Conservation (phyloP, 2,797 vertebrate genomes). For the Muscicapa comitata region DNA sequence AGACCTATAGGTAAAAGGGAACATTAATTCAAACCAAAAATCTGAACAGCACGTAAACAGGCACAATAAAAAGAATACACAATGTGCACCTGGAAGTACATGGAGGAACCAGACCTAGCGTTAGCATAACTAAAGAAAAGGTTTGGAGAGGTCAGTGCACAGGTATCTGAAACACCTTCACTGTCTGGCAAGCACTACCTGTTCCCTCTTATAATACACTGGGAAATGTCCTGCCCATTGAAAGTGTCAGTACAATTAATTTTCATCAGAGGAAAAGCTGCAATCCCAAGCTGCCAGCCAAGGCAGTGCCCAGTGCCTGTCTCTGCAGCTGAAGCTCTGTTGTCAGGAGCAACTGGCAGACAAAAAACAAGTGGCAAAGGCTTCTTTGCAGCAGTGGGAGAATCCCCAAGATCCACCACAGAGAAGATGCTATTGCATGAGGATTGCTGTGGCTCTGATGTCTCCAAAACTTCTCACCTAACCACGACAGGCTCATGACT, state of each 20-base stretch:
- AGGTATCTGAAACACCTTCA: background rate
- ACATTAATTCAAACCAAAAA: background rate
- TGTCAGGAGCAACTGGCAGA: conserved; percentile 1
- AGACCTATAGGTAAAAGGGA: background rate
- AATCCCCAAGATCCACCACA: background rate
- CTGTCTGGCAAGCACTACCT: background rate
- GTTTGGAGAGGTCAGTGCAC: background rate
- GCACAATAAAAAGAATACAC: background rate
- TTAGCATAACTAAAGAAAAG: background rate
- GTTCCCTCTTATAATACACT: background rate
- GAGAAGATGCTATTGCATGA: background rate
- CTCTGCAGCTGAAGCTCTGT: background rate
- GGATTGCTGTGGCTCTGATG: background rate
- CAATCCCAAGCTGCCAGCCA: background rate
- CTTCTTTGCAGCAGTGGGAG: background rate
- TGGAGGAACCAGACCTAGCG: background rate
- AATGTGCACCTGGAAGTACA: background rate
- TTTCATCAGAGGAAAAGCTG: background rate
- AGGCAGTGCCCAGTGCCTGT: background rate
- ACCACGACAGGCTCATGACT: rapidly evolving
- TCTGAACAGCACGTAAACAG: background rate
- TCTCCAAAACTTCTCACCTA: background rate
- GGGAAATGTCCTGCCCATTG: background rate
- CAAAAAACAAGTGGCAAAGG: background rate
- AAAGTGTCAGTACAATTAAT: background rate